Base-by-base conservation (phyloP, 2,113 vertebrate species). In the Lophura nycthemera region DNA sequence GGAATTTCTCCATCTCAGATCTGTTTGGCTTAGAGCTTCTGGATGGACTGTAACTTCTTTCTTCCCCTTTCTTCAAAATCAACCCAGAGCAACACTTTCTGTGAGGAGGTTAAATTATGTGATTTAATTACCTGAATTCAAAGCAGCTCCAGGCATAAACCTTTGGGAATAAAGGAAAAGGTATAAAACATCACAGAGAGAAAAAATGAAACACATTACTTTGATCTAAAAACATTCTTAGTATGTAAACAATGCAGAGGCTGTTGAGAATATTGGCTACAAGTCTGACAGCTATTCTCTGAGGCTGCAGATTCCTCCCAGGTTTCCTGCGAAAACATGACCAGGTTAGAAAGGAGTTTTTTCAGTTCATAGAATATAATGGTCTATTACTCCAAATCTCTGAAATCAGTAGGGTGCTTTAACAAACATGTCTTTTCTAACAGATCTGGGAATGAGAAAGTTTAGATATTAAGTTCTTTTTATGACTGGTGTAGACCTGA, bases 1-100 rank as follows among this genome's bases (percentile, higher is more conserved):
- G 93, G 92, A 92, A 92, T 61, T 91, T 77, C 89, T 96, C 93
- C 88, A 92, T 94, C 73, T 93, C 72, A 86, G 12, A 94, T 96
- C 81, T 83, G 4, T 73, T 90, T 97, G 91, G 90, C 93, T 89
- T 70, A 67, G 45, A 94, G 87, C 63, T 76, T 90, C 72, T 96
- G 56, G 57, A 92, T 91, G 85, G 60, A 93, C 83, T 50, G 79
- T 60, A 89, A 66, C 60, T 59, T 83, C 75, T 52, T 27, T 73
- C 57, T 89, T 93, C 45, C 54, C 45, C 20, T 81, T 90, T 75
- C 72, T 90, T 91, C 83, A 79, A 63, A 92, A 95, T 83, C 75
- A 83, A 24, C 50, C 17, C 52, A 71, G 82, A 89, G 93, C 94
- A 95, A 59, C 60, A 9, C 90, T 94, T 92, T 73, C 88, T 94